Conservation (phyloP, 2,113 vertebrate genomes). For the Pelodiscus sinensis region DNA sequence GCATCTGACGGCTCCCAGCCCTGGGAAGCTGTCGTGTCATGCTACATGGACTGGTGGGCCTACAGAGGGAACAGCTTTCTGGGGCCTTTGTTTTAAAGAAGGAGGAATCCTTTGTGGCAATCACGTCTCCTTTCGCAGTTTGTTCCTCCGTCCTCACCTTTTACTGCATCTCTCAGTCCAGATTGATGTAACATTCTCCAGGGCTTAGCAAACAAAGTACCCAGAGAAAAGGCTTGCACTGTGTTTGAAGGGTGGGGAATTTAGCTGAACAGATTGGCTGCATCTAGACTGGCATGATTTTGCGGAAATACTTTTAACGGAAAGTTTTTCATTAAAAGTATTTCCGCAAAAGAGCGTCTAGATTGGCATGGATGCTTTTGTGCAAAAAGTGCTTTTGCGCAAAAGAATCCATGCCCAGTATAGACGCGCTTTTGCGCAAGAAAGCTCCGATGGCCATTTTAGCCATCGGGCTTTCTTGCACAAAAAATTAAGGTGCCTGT, state of each 20-base stretch:
- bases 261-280: neutral
- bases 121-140: slow-evolving; percentile 46
- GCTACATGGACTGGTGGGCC: neutral
- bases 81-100: slow-evolving; percentile 19
- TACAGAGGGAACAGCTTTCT: neutral
- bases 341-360: too few species aligned
- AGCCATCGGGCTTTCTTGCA: too few species aligned
- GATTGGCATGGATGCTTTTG: too few species aligned
- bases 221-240: neutral
- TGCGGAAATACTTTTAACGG: too few species aligned
- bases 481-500: too few species aligned
- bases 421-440: too few species aligned
- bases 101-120: slow-evolving; percentile 56
- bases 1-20: neutral
- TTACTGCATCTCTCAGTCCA: slow-evolving; percentile 36
- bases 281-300: too few species aligned
- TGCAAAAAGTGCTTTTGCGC: too few species aligned
- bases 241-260: neutral
- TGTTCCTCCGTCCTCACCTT: slow-evolving; percentile 31
- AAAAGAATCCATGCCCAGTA: too few species aligned
- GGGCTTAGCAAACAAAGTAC: neutral
- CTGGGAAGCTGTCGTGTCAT: neutral
- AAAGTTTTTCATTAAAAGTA: too few species aligned
- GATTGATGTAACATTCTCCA: neutral
- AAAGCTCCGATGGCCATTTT: too few species aligned